phyloP scores from a whole-genome alignment of 2,113 vertebrate species.

The Nesogale talazaci region DNA sequence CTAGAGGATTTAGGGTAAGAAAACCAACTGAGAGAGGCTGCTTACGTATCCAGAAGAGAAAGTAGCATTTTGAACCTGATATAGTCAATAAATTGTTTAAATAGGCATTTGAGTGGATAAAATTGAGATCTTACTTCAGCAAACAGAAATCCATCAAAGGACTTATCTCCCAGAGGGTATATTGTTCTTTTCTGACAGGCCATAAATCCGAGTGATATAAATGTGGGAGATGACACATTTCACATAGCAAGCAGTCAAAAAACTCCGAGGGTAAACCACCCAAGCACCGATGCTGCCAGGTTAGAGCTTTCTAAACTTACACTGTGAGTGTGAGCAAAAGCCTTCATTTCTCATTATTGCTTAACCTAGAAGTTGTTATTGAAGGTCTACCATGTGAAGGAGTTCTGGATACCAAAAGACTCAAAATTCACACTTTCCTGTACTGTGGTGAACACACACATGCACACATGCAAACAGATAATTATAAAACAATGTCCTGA shows the following conservation, averaged over 20 bases:
- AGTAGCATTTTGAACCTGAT: slow-evolving; percentile 18
- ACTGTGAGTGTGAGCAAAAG: neutral
- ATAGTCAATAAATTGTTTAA: slow-evolving; percentile 27
- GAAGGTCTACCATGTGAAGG: neutral
- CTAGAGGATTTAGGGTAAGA: slow-evolving; percentile 32
- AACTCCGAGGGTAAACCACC: neutral
- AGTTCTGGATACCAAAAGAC: neutral
- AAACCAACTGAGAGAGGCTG: neutral
- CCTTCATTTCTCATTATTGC: neutral
- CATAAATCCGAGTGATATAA: neutral
- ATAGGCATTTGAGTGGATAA: neutral
- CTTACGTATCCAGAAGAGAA: neutral
- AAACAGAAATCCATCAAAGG: neutral
- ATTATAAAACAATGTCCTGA: neutral
- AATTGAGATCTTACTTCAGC: neutral
- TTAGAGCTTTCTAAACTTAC: neutral
- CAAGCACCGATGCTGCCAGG: neutral
- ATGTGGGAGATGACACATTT: no score
- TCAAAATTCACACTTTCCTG: neutral
- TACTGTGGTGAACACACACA: neutral
- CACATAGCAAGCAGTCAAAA: slow-evolving; percentile 13
- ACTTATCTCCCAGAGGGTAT: neutral
- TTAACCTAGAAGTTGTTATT: slow-evolving; percentile 7
- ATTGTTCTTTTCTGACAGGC: neutral
- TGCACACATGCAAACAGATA: neutral